Base-by-base conservation (phyloP, 2,888 invertebrate species). In the Lysandra coridon region DNA sequence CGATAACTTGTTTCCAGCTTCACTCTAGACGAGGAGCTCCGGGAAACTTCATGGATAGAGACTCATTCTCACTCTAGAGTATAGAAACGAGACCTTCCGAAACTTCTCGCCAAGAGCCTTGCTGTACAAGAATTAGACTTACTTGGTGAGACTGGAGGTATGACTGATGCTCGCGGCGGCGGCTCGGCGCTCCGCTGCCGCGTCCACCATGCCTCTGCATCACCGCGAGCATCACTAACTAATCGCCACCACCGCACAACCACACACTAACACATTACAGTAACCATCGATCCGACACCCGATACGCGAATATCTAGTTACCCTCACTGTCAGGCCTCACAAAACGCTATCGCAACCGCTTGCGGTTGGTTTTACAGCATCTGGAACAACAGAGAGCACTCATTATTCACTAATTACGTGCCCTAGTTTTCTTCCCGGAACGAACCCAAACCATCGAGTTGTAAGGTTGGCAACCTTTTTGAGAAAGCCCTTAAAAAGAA, bases 121-220 rank as follows among this genome's bases (percentile, higher is more conserved):
- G 3, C 17, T 17, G 3, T 4, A 53, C 57, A 74, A 30, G 23
- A n/a, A 74, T 12, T 44, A 17, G 4, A 90, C 94, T 93, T 82
- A 94, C 94, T 93, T 93, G 90, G 90, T 92, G 85, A 93, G 88
- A 87, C 91, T 92, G 89, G 88, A 88, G 85, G 89, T 86, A 88
- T 88, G 87, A 88, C 88, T 87, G 91, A 87, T 88, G 87, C 87
- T 88, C 88, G 89, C 89, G 91, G 90, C 92, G 89, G 89, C 90
- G 90, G 90, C 88, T 90, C 90, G 92, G 90, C 92, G 93, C 92
- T 93, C 93, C 93, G 92, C 92, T 89, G 92, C 93, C 92, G 92
- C 94, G 93, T 94, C 94, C 92, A 93, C 94, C 94, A 94, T 94
- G 90, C 93, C 94, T 92, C 91, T 88, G 93, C 94, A 94, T 93